These are phyloP conservation scores for Caenorhabditis panamensis DNA, from an alignment of 2,888 invertebrate genomes.

Conservation along the genomic window DNA sequence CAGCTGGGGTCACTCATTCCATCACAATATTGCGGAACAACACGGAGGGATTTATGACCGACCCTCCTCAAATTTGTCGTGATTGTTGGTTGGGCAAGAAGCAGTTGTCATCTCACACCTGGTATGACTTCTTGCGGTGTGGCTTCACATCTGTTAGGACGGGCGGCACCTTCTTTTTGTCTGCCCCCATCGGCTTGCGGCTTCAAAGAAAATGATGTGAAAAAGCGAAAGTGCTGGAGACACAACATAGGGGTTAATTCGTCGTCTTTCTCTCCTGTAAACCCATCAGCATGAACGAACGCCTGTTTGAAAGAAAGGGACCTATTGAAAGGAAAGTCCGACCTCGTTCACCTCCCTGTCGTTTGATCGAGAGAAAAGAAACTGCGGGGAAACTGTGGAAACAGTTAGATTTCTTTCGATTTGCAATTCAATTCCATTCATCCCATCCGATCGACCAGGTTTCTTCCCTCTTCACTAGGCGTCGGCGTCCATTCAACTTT, in stretches of 20 bases:
- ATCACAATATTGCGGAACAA: conserved; percentile 14
- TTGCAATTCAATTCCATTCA: conserved; percentile 40
- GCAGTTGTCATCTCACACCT: conserved; percentile 31
- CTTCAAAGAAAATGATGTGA: conserved; percentile 27
- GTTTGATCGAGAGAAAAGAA: conserved; percentile 1
- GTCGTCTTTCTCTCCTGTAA: neutral
- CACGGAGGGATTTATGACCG: conserved; percentile 8
- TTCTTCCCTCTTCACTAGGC: neutral
- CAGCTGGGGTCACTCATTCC: neutral
- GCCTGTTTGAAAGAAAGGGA: neutral
- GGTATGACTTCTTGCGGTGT: conserved; percentile 28
- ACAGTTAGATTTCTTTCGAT: conserved; percentile 34
- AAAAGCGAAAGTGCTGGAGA: conserved; percentile 18
- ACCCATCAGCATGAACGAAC: conserved; percentile 4
- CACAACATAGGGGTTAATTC: conserved; percentile 13
- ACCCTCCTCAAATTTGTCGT: conserved; percentile 20
- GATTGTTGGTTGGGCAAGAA: neutral
- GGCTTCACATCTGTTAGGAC: conserved; percentile 14
- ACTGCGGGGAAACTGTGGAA: neutral
- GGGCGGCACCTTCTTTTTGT: conserved; percentile 10
- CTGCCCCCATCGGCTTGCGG: neutral
- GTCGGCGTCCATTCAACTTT: conserved; percentile 12
- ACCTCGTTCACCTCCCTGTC: conserved; percentile 24
- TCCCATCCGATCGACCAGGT: neutral
- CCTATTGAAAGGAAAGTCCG: conserved; percentile 2